Base-by-base conservation (phyloP, 2,113 vertebrate genomes). In the Nematolebias whitei region DNA sequence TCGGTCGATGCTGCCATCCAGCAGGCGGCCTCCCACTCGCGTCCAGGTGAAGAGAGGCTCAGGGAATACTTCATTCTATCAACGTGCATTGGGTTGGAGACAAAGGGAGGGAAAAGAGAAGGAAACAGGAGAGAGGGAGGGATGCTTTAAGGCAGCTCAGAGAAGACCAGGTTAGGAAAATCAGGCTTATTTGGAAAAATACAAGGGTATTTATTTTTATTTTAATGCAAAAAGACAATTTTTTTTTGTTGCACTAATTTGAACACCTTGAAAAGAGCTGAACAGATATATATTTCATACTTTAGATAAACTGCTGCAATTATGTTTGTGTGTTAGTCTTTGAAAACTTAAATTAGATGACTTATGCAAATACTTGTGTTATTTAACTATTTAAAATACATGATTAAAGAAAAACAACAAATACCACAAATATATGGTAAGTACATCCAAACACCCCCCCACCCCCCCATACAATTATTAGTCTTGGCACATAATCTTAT, bases 21-120 rank as follows among this genome's bases (percentile, higher is more conserved):
- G 92, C 20, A 99, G 94, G 52, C 93, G 93, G 41, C 96, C 96
- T 1, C 98, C 98, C 0, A 99, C 96, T 1, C 96, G 92, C 0
- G 97, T 99, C 98, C 98, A 99, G 0, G 96, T 99, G 89, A 95
- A 98, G 63, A 98, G 89, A 1, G 98, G 96, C 90, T 99, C 97
- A 0, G 98, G 98, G 83, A 99, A 99, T 83, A 98, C 98, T 83
- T 98, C 95, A 0, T 97, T 98, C 96, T 99, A 90, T 68, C 66
- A 16, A 53, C 52, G 57, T 24, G 69, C 44, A 35, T 35, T 53
- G 59, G 51, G 44, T 74, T 39, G 29, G 23, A 23, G 16, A 24
- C 22, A 51, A 24, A 70, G 26, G 35, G 32, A 3, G 15, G 43
- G 23, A 29, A 15, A n/a, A n/a, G 13, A 4, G 14, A 24, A 26